Base-by-base conservation (phyloP, 2,113 vertebrate genomes). In the Stomatorhinus ivindoensis region DNA sequence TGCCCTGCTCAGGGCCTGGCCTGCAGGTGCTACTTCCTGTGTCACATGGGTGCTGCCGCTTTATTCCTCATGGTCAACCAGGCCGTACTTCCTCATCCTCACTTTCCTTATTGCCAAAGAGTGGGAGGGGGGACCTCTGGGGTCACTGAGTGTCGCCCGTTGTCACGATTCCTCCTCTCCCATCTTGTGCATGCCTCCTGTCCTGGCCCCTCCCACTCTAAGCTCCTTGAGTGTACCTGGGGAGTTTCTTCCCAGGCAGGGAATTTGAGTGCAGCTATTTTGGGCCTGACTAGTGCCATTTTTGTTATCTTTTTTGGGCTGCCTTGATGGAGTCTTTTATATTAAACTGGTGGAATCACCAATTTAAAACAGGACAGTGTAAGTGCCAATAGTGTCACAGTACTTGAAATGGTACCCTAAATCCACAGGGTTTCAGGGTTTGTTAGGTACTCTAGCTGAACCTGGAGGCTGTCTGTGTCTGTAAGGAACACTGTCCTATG, bases 211-310 rank as follows among this genome's bases (percentile, higher is more conserved):
- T 84, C 82, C 44, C 82, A 24, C 39, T 82, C 39, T 46, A 44
- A 84, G 44, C 44, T 84, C 82, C 82, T 46, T 84, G 44, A 47
- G 21, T 42, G 21, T 84, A 24, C 82, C 82, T 84, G 44, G 39
- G 42, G 82, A 84, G 42, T 53, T 53, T 51, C 50, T 17, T 87
- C 50, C 8, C 48, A 53, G 48, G 27, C n/a, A 55, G 50, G 27
- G 48, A 53, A 13, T 87, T 9, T 53, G 27, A 39, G 11, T 53
- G 47, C 27, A 19, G 85, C n/a, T 87, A 87, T 87, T 87, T 87
- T 55, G 85, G 50, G 85, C 85, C 27, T 51, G 85, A 87, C 85
- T 53, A 27, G 31, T 87, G 85, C 85, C 47, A 53, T 87, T 87
- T 87, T 39, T 87, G 85, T 86, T n/a, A 11, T 86, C 85, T 31